These are phyloP conservation scores for Danio jaintianensis DNA, from an alignment of 2,797 vertebrate species.

Conservation along the genomic window DNA sequence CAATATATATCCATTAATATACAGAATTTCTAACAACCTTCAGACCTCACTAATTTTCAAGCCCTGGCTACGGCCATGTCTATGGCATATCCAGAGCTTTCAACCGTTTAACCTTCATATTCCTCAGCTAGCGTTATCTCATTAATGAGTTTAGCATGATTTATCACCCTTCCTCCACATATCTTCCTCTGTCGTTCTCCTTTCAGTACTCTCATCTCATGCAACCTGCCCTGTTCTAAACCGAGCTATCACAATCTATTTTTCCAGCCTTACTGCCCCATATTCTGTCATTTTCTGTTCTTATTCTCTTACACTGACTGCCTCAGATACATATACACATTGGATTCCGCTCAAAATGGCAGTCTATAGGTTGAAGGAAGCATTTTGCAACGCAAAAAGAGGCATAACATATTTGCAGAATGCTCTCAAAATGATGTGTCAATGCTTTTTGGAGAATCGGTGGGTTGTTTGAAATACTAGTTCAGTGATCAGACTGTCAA, in stretches of 20 bases:
- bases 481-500: background rate
- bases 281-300: background rate
- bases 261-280: background rate
- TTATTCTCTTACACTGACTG: background rate
- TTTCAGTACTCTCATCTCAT: conserved; percentile 10
- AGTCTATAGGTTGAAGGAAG: background rate
- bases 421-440: too few species aligned
- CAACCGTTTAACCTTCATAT: conserved; percentile 63
- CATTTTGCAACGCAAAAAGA: background rate
- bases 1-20: too few species aligned
- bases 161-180: conserved; percentile 56
- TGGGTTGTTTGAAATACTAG: background rate
- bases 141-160: conserved; percentile 66
- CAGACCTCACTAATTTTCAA: too few species aligned
- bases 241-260: background rate
- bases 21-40: too few species aligned
- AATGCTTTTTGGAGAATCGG: too few species aligned
- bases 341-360: background rate
- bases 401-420: too few species aligned
- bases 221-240: background rate
- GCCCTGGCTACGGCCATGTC: background rate
- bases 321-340: background rate
- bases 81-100: conserved; percentile 34
- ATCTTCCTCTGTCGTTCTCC: conserved; percentile 40
- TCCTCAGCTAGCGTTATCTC: conserved; percentile 56